These are phyloP conservation scores for Rhysida immarginata DNA, from an alignment of 1,140 invertebrate genomes.

Conservation along the genomic window DNA sequence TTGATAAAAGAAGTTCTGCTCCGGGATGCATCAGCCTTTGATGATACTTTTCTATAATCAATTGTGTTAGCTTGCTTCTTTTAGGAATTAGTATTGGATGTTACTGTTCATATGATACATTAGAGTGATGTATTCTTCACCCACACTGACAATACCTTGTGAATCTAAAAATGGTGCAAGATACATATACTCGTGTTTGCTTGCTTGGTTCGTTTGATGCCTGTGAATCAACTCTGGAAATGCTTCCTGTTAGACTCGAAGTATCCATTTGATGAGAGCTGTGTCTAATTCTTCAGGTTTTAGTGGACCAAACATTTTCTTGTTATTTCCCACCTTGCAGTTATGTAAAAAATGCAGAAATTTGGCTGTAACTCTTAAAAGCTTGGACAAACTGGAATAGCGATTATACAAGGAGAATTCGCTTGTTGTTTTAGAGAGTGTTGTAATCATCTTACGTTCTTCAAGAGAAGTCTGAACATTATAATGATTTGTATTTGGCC, in stretches of 20 bases:
- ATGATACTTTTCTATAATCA: conserved; percentile 2
- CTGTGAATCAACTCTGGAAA: background rate
- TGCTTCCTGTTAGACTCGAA: background rate
- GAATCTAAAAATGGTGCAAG: background rate
- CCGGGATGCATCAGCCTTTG: background rate
- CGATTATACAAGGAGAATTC: background rate
- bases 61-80: background rate
- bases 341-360: conserved; percentile 1
- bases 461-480: background rate
- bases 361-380: background rate
- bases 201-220: background rate
- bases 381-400: background rate
- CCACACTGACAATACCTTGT: background rate
- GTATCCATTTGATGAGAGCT: background rate
- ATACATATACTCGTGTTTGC: background rate
- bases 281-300: conserved; percentile 2
- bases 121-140: background rate
- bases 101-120: background rate
- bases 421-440: background rate
- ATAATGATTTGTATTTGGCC: background rate
- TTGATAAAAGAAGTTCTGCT: conserved; percentile 1
- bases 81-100: conserved; percentile 6
- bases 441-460: background rate
- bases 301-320: background rate
- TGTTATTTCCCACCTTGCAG: background rate